A percentile compares a stretch with the other conserved stretches of the same genome.
phyloP scores from a whole-genome alignment of 2,113 vertebrate genomes.

The Sula dactylatra region DNA sequence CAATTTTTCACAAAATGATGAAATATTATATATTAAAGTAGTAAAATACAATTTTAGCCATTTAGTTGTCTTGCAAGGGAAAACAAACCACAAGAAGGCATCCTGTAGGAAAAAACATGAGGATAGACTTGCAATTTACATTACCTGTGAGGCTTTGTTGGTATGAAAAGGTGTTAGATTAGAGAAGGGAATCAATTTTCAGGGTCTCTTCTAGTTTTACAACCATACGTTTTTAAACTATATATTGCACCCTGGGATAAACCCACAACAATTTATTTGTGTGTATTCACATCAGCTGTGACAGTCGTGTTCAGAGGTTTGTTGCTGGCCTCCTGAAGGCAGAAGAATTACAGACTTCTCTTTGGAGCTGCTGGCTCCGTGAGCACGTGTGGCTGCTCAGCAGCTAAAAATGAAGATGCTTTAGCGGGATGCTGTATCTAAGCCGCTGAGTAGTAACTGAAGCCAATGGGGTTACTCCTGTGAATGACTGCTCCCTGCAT shows the following conservation, averaged over 20 bases:
- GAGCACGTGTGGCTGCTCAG: not conserved
- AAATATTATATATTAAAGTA: not conserved
- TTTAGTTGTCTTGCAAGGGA: not conserved
- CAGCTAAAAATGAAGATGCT: not conserved
- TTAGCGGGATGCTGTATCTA: not conserved
- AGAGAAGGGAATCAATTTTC: not conserved
- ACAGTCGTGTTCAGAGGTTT: not conserved
- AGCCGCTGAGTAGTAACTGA: not conserved
- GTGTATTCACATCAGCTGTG: not conserved
- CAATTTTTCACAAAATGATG: not conserved
- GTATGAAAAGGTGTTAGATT: not conserved
- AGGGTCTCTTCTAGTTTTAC: not conserved
- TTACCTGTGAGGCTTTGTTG: not conserved
- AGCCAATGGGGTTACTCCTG: not conserved
- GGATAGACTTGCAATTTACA: not conserved
- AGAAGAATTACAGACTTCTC: not conserved
- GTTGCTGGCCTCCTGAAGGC: not conserved
- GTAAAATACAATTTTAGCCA: not conserved
- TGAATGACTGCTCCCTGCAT: not conserved
- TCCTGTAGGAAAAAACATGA: not conserved
- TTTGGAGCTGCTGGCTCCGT: not conserved
- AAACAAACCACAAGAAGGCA: not conserved
- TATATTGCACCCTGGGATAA: not conserved
- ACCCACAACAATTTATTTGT: not conserved
- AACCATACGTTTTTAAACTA: not conserved